Evolutionary conservation across 2,797 vertebrate species (phyloP), one percentile per base, ranked within the genome.

Genomic region (Enteromius radiatus): DNA sequence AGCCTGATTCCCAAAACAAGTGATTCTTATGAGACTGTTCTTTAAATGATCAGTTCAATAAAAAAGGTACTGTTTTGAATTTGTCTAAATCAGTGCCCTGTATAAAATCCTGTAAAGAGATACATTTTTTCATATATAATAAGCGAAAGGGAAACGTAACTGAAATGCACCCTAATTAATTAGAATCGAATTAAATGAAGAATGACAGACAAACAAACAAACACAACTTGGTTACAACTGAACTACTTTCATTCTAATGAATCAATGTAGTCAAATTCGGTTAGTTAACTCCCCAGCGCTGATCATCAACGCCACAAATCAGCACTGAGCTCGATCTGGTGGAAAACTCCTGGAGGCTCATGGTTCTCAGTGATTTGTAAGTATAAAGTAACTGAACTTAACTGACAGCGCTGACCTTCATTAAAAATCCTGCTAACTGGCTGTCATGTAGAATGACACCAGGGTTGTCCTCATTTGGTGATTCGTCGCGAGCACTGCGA

Each of bases 381-480:
- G 59, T 77, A 64, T 64, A n/a, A 77, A 41, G 11, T 73, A 77
- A 84, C 61, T 76, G 78, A 82, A 70, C 73, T 76, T 47, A 63
- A 67, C 68, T 80, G 76, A 67, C 78, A 86, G 80, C 23, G 74
- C 70, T 71, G 83, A 81, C 85, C 78, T 82, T 88, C 81, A 85
- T 88, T 76, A 84, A 69, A 45, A 76, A 82, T 85, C 64, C 76
- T 74, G 75, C 76, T 81, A 79, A 61, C 67, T 79, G 81, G 81
- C 65, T 71, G 78, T 86, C 82, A 80, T 85, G 81, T 73, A 56
- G 78, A 76, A 85, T 76, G 68, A 73, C 68, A 81, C 52, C 9
- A 12, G 63, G 33, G 23, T 47, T 47, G 52, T 78, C 69, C 73
- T 77, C 74, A 83, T 86, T 81, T 68, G 6, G 33, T 38, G 63